A percentile compares a stretch with the other conserved stretches of the same genome.
phyloP scores from a whole-genome alignment of 23 tunicate genomes.

The Phallusia fumigata region DNA sequence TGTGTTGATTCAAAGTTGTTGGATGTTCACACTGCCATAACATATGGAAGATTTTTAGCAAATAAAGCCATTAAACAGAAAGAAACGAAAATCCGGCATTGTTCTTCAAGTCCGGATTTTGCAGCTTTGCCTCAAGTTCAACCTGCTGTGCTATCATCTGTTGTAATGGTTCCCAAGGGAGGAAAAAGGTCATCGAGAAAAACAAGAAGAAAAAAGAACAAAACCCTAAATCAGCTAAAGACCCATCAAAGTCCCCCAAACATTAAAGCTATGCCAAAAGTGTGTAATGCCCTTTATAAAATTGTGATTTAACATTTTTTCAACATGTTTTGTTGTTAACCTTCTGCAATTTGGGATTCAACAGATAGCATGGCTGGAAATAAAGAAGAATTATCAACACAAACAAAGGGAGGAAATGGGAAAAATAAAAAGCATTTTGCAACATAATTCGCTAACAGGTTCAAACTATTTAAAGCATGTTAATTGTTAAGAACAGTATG shows the following conservation, averaged over 20 bases:
- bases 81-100: not conserved
- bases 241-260: constrained; percentile 23
- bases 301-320: too few relatives aligned
- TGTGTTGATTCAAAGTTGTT: not conserved
- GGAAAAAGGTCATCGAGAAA: constrained; percentile 1
- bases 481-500: too few relatives aligned
- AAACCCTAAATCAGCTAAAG: not conserved
- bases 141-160: constrained; percentile 16
- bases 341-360: not conserved
- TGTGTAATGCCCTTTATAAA: too few relatives aligned
- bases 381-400: constrained; percentile 33
- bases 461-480: not conserved
- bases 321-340: too few relatives aligned
- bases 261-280: constrained; percentile 52
- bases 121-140: too few relatives aligned
- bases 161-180: constrained; percentile 1
- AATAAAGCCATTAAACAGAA: not conserved
- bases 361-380: constrained; percentile 50
- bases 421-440: constrained; percentile 62
- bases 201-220: constrained; percentile 3
- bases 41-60: not conserved
- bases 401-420: constrained; percentile 67
- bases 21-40: not conserved
- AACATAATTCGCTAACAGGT: constrained; percentile 18
- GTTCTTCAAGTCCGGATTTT: too few relatives aligned